Base-by-base conservation (phyloP, 2,888 invertebrate genomes). In the Boloria selene region DNA sequence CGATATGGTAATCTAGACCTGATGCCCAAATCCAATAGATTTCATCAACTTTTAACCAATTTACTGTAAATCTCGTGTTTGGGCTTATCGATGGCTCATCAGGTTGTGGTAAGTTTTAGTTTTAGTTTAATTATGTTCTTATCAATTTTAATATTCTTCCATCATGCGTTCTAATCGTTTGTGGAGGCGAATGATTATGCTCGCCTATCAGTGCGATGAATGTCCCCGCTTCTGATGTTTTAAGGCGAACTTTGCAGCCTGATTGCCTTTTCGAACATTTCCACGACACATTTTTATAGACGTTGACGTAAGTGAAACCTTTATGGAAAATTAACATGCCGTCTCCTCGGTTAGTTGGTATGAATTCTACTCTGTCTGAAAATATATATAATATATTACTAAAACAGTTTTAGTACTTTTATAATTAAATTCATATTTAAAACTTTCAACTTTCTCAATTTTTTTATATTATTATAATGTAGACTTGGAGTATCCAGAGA, bases 281-380 rank as follows among this genome's bases (percentile, higher is more conserved):
- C 75, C 75, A 76, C 14, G 78, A 67, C 0, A 73, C 74, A 5
- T 70, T 73, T 31, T 72, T 77, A 14, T 77, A 77, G 73, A 77
- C 79, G 42, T 66, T 64, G 16, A 58, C 58, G 68, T 75, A 82
- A 65, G 62, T 77, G 49, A 69, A 71, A 16, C 68, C 65, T 26
- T 62, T 49, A 51, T 65, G 64, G 31, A 69, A 13, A 13, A 71
- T n/a, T 47, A 71, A 53, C 10, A 26, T 50, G 16, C 63, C 59
- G 49, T 58, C 69, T 10, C 65, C 65, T 13, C 61, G 64, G 22
- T 61, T 60, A 3, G 47, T 59, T 0, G 64, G 65, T 18, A 69
- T 70, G 10, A 72, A 72, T 62, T 71, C 71, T 22, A 69, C 31
- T 56, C 38, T 10, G 47, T 69, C 73, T 70, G 58, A 13, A 60